Base-by-base conservation (phyloP, 1,140 invertebrate species). In the Mactra quadrangularis region DNA sequence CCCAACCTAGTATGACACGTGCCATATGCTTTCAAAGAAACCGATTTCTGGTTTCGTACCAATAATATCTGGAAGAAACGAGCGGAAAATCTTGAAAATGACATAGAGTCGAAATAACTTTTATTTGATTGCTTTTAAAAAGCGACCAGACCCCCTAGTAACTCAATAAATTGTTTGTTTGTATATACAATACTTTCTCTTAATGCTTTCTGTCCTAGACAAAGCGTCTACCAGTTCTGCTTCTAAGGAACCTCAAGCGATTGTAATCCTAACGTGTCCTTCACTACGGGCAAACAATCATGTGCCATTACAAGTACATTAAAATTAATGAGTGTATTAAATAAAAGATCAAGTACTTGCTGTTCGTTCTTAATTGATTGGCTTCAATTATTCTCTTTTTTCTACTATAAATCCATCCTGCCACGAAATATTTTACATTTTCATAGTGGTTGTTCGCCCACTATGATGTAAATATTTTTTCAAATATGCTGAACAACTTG, bases 161-260 rank as follows among this genome's bases (percentile, higher is more conserved):
- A 78, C 60, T 68, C 76, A 68, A 78, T 78, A 78, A 78, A 78
- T 78, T 78, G 76, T 78, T 78, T 78, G 76, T 78, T 78, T 78
- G 76, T 78, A 78, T 78, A 78, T 78, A 78, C 76, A 78, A 78
- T 66, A 19, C n/a, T 38, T 78, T 78, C 33, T 27, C 60, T 78
- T 55, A 72, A 62, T 62, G 62, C 52, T 78, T 78, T 78, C 29
- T 78, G 19, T n/a, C 31, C 47, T 55, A 66, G 76, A 78, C 76
- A 60, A 52, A 41, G 27, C 29, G 76, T 60, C 74, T 60, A 22
- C 57, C 38, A 22, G 13, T 29, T 11, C 22, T 41, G 45, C 1
- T 31, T 68, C 11, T 31, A 50, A 68, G 29, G 45, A 68, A 68
- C 45, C 64, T 17, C 41, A 31, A 45, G 45, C 64, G 64, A 68